Evolutionary conservation across 2,113 vertebrate genomes (phyloP).

Genomic region (Pedetes capensis): DNA sequence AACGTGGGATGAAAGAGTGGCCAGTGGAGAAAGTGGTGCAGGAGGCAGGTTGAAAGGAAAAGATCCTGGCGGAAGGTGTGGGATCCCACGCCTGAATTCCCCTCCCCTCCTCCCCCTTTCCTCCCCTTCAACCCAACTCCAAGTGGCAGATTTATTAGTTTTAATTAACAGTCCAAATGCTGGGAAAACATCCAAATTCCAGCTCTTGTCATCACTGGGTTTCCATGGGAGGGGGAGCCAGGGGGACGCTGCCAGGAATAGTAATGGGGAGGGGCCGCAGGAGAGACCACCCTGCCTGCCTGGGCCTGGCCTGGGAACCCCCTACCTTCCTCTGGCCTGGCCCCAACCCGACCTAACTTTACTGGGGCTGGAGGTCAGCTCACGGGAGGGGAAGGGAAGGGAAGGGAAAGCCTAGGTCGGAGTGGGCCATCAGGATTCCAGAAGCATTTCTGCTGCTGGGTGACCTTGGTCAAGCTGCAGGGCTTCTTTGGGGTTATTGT

Average conservation of each 20-base stretch:
- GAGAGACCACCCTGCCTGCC: background rate
- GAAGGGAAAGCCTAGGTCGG: background rate
- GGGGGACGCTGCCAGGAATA: constrained; percentile 79
- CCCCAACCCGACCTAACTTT: background rate
- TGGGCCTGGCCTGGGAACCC: background rate
- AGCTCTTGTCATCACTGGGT: constrained; percentile 79
- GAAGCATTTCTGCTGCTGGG: background rate
- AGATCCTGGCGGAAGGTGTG: constrained; percentile 48
- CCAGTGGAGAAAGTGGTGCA: constrained; percentile 71
- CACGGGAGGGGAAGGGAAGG: background rate
- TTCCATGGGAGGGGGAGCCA: constrained; percentile 78
- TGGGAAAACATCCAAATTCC: constrained; percentile 86
- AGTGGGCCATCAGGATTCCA: background rate
- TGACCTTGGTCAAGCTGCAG: constrained; percentile 1
- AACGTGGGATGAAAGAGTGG: constrained; percentile 61
- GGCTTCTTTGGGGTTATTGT: constrained; percentile 34
- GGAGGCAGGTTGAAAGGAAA: constrained; percentile 36
- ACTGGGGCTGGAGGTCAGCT: background rate
- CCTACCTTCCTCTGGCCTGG: background rate
- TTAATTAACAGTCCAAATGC: constrained; percentile 84
- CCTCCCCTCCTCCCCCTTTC: constrained; percentile 15
- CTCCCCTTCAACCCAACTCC: constrained; percentile 73
- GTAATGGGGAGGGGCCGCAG: constrained; percentile 57
- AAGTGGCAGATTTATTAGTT: constrained; percentile 85
- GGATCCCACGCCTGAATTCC: constrained; percentile 63